phyloP scores from a whole-genome alignment of 2,797 vertebrate genomes.

The Sebastes trivittatus region DNA sequence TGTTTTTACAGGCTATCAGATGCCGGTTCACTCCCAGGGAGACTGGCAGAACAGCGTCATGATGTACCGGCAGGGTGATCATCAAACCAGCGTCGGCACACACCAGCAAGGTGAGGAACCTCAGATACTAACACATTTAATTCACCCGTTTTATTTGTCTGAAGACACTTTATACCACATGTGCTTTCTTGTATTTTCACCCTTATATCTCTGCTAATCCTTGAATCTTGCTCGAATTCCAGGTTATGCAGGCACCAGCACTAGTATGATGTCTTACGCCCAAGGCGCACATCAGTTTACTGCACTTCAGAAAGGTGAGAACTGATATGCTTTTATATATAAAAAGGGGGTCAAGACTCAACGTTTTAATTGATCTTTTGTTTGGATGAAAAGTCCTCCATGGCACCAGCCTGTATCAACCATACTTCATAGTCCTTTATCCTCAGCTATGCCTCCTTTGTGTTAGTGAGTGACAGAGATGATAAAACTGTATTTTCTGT shows the following conservation, averaged over 20 bases:
- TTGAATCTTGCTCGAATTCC: constrained; percentile 19
- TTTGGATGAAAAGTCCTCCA: neutral
- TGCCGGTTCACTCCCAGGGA: constrained; percentile 64
- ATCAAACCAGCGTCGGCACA: constrained; percentile 50
- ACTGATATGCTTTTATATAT: neutral
- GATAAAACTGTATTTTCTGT: neutral
- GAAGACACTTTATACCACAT: neutral
- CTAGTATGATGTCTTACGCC: constrained; percentile 68
- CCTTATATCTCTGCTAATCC: neutral
- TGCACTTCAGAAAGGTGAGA: constrained; percentile 70
- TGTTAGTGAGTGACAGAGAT: too few species aligned
- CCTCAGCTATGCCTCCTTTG: rapidly evolving
- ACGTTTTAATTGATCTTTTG: neutral
- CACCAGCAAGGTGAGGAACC: constrained; percentile 70
- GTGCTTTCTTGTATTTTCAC: neutral
- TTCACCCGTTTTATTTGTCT: neutral
- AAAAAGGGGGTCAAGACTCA: neutral
- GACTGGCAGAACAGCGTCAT: constrained; percentile 78
- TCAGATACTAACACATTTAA: neutral
- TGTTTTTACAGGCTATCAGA: constrained; percentile 71
- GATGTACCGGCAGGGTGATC: constrained; percentile 75
- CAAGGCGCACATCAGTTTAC: constrained; percentile 67
- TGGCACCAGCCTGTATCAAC: neutral
- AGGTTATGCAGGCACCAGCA: constrained; percentile 62
- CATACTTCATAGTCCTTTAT: neutral